phyloP scores from a whole-genome alignment of 2,888 invertebrate genomes.

The Herminia tarsipennalis region DNA sequence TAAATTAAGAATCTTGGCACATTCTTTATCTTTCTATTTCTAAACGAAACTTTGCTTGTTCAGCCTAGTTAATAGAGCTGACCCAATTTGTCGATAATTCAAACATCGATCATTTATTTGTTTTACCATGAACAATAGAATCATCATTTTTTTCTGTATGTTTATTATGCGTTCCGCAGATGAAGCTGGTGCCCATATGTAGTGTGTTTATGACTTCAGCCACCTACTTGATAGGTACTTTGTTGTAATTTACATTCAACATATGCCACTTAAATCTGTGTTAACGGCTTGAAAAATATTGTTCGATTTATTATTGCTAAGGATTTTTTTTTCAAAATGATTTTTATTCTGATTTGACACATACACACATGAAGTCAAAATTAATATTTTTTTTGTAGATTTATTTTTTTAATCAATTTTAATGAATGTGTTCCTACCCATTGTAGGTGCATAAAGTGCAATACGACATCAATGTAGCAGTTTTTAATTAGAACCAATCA shows the following conservation, averaged over 20 bases:
- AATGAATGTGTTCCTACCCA: too few species aligned
- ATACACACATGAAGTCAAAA: too few species aligned
- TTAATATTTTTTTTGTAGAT: too few species aligned
- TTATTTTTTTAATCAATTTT: too few species aligned
- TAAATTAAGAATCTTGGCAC: too few species aligned
- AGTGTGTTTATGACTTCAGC: constrained; percentile 28
- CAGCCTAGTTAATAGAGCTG: constrained; percentile 6
- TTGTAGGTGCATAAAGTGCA: too few species aligned
- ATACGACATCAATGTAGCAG: neutral
- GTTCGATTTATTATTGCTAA: constrained; percentile 15
- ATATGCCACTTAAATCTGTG: constrained; percentile 45
- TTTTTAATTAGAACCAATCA: constrained; percentile 4
- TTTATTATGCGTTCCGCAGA: constrained; percentile 26
- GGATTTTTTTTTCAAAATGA: neutral
- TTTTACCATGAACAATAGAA: neutral
- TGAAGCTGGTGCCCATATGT: constrained; percentile 34
- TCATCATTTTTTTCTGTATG: constrained; percentile 19
- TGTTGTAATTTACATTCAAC: constrained; percentile 39
- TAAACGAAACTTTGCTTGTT: neutral
- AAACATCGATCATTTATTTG: constrained; percentile 3
- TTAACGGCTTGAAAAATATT: constrained; percentile 29
- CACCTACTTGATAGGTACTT: constrained; percentile 30
- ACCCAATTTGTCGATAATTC: constrained; percentile 9
- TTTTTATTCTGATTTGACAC: too few species aligned
- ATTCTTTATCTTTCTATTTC: neutral